A percentile compares a stretch with the other conserved stretches of the same genome.
phyloP scores from a whole-genome alignment of 2,888 invertebrate species.

The Euphydryas editha region DNA sequence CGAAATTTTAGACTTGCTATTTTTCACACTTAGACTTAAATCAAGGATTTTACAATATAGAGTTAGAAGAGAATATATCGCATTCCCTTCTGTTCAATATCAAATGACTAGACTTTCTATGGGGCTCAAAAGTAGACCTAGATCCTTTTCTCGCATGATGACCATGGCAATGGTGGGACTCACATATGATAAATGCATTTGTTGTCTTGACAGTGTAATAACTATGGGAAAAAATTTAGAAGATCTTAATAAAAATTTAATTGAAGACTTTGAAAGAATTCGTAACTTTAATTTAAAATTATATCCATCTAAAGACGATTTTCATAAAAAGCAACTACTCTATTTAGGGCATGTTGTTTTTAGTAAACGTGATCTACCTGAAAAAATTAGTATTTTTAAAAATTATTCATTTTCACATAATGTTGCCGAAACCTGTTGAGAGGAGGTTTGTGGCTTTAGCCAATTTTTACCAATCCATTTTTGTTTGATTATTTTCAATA shows the following conservation, averaged over 20 bases:
- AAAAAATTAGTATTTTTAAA: conserved; percentile 5
- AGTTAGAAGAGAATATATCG: not conserved
- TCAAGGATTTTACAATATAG: too few species aligned
- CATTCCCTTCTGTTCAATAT: conserved; percentile 30
- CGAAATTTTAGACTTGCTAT: too few species aligned
- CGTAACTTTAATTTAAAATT: conserved; percentile 19
- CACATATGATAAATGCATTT: conserved; percentile 27
- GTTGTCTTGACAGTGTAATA: conserved; percentile 27
- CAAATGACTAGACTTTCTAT: conserved; percentile 34
- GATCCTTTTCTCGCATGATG: conserved; percentile 31
- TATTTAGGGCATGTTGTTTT: conserved; percentile 9
- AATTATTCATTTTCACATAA: not conserved
- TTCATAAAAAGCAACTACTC: conserved; percentile 9
- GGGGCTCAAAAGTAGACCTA: conserved; percentile 36
- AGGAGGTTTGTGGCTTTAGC: conserved; percentile 15
- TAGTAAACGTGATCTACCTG: conserved; percentile 9
- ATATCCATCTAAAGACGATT: conserved; percentile 17
- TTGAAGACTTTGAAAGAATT: conserved; percentile 28
- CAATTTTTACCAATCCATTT: not conserved
- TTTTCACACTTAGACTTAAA: too few species aligned
- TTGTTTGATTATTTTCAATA: too few species aligned
- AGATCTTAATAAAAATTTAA: conserved; percentile 16
- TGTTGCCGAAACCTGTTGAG: not conserved
- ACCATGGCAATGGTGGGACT: conserved; percentile 31
- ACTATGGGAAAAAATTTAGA: not conserved